These are phyloP conservation scores for Ridgeia piscesae DNA, from an alignment of 1,140 invertebrate genomes.

Conservation along the genomic window DNA sequence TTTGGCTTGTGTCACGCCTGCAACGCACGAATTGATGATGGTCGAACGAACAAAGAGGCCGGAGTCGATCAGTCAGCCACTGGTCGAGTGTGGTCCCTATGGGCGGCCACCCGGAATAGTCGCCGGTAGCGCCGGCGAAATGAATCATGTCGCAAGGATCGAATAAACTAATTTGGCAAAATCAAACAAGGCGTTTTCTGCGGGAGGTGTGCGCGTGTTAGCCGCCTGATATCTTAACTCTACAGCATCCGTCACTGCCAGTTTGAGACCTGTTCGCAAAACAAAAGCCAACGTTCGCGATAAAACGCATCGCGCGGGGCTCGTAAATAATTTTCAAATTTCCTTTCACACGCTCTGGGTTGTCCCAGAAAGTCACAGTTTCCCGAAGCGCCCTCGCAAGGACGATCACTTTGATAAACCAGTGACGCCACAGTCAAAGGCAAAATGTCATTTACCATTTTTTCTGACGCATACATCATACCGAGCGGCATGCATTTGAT, in stretches of 20 bases:
- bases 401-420: neutral
- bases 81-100: neutral
- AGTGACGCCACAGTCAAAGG: neutral
- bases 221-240: constrained; percentile 3
- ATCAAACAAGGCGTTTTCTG: neutral
- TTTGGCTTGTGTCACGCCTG: neutral
- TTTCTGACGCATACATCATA: neutral
- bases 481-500: neutral
- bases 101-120: neutral
- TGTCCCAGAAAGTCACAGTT: neutral
- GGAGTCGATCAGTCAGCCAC: neutral
- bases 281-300: neutral
- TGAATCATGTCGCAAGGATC: neutral
- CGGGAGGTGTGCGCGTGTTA: neutral
- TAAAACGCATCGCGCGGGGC: neutral
- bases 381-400: neutral
- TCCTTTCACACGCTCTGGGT: neutral
- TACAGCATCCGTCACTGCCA: neutral
- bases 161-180: constrained; percentile 6
- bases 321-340: constrained; percentile 7
- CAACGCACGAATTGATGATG: neutral
- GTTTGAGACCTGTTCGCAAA: neutral
- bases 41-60: neutral
- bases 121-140: neutral
- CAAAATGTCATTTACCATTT: neutral